Base-by-base conservation (phyloP, 2,888 invertebrate genomes). In the Chymomyza amoena region DNA sequence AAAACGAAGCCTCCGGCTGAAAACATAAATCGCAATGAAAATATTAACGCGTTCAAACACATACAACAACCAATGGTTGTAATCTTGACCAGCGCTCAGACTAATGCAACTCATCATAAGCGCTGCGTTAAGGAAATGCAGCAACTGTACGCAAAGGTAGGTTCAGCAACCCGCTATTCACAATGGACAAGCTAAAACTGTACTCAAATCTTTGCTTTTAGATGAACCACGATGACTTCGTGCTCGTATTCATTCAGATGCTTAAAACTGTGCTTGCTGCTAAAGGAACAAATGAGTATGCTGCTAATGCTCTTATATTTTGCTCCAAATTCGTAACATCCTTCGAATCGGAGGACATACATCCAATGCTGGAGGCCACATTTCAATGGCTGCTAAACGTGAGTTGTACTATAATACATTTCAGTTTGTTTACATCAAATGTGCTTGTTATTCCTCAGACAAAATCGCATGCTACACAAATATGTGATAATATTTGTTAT, bases 401-500 rank as follows among this genome's bases (percentile, higher is more conserved):
- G 18, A 15, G 80, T 75, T 73, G 51, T 28, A 60, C 56, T 72
- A 70, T 68, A n/a, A n/a, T n/a, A 68, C 57, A 57, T 72, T 18
- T 36, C n/a, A 6, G 52, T 32, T 61, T 51, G 36, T n/a, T 20
- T 10, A 13, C 45, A 32, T 57, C 56, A 54, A 16, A 51, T 51
- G 15, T 15, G 51, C n/a, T 15, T 54, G 54, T 57, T 57, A 6
- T 25, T 57, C 25, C 15, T 20, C 67, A 93, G 89, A 91, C 91
- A 45, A 93, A 93, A 15, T 92, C 91, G 25, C 92, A 93, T 52
- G 92, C 90, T 77, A 93, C 91, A 28, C 93, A 91, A 62, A 89
- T 96, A 18, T 93, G 97, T 32, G 96, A 94, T 91, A 93, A 96
- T 60, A 93, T 95, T 0, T 97, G 97, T 88, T 95, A 96, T 90